Percentiles rank a stretch among this genome's conserved stretches.
Evolutionary conservation across 2,888 invertebrate genomes (phyloP).

Genomic region (Pandemis corylana): DNA sequence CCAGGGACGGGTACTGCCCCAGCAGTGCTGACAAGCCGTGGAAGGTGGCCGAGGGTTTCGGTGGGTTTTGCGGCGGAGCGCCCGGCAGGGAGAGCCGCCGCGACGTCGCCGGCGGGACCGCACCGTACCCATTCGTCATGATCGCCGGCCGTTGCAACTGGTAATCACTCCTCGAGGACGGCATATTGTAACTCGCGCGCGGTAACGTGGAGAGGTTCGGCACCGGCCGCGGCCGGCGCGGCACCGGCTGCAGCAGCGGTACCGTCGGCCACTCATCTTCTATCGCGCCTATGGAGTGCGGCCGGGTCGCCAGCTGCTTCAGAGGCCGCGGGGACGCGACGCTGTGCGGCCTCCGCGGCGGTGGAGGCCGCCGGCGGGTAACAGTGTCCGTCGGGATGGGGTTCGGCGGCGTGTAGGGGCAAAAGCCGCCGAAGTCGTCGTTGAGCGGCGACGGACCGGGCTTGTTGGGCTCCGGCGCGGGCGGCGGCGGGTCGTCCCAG

Average conservation of each 20-base stretch:
- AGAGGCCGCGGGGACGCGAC: slow-evolving; percentile 77
- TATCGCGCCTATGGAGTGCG: slow-evolving; percentile 86
- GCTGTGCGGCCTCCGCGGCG: slow-evolving; percentile 82
- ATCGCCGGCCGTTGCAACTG: slow-evolving; percentile 84
- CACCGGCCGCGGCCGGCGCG: slow-evolving; percentile 80
- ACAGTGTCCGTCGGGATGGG: slow-evolving; percentile 60
- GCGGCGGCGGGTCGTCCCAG: slow-evolving; percentile 82
- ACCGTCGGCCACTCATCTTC: slow-evolving; percentile 77
- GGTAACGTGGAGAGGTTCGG: slow-evolving; percentile 75
- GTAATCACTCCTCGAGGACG: slow-evolving; percentile 86
- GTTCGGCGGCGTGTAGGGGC: slow-evolving; percentile 84
- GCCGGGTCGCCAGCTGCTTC: slow-evolving; percentile 75
- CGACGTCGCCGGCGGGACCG: slow-evolving; percentile 79
- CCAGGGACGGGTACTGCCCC: slow-evolving; percentile 63
- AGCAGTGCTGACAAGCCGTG: slow-evolving; percentile 80
- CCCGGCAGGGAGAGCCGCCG: slow-evolving; percentile 84
- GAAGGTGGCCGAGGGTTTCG: slow-evolving; percentile 87
- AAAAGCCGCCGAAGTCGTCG: slow-evolving; percentile 78
- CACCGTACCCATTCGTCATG: slow-evolving; percentile 81
- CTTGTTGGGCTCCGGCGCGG: slow-evolving; percentile 69
- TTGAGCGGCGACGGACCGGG: slow-evolving; percentile 57
- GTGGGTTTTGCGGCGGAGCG: slow-evolving; percentile 75
- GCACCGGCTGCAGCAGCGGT: slow-evolving; percentile 83
- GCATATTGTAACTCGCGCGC: slow-evolving; percentile 81
- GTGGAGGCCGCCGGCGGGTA: slow-evolving; percentile 48